These are phyloP conservation scores for Porites cylindrica DNA, from an alignment of 92 coral and sea anemone species.

Conservation along the genomic window DNA sequence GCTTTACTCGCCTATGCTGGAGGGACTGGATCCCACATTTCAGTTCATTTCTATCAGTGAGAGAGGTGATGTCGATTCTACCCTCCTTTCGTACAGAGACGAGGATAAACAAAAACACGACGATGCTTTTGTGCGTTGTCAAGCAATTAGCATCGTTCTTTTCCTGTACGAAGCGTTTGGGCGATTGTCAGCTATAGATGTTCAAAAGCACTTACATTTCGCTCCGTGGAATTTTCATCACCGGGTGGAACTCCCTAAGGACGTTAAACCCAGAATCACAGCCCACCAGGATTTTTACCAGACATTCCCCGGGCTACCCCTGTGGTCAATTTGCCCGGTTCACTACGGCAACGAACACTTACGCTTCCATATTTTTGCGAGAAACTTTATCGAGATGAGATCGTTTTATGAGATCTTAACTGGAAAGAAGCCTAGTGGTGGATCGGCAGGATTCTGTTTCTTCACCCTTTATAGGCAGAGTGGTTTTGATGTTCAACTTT, in stretches of 20 bases:
- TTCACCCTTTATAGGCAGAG: constrained; percentile 78
- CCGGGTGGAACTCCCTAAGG: constrained; percentile 79
- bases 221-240: constrained; percentile 93
- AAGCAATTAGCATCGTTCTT: constrained; percentile 67
- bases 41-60: constrained; percentile 77
- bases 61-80: constrained; percentile 36
- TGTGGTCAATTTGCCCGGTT: constrained; percentile 92
- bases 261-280: constrained; percentile 73
- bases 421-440: constrained; percentile 63
- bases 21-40: constrained; percentile 90
- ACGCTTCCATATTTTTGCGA: constrained; percentile 87
- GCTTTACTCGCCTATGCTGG: constrained; percentile 73
- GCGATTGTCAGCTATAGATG: constrained; percentile 76
- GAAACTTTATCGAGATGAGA: constrained; percentile 80
- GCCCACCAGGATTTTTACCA: constrained; percentile 93
- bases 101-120: constrained; percentile 11
- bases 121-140: constrained; percentile 33
- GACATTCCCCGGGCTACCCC: constrained; percentile 79
- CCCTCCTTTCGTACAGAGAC: constrained; percentile 8
- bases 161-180: constrained; percentile 88
- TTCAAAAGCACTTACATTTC: constrained; percentile 62
- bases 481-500: constrained; percentile 91
- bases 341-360: constrained; percentile 97
- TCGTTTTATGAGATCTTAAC: constrained; percentile 83
- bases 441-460: constrained; percentile 86